These are phyloP conservation scores for Cantharis lateralis DNA, from an alignment of 2,888 invertebrate genomes.

Conservation along the genomic window DNA sequence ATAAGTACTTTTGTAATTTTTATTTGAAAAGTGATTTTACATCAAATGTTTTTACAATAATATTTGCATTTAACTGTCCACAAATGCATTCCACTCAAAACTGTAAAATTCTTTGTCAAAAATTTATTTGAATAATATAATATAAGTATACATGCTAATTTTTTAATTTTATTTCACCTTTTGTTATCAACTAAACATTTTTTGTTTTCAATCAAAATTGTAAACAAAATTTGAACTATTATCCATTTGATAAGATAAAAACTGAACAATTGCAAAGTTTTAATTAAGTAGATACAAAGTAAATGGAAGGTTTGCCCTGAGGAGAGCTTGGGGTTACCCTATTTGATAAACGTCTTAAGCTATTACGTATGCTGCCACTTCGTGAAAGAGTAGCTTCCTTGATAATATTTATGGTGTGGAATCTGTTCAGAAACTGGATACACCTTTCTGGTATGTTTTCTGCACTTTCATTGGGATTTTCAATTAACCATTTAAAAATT, in stretches of 20 bases:
- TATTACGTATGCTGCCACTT: conserved; percentile 42
- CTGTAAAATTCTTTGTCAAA: conserved; percentile 25
- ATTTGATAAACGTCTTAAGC: conserved; percentile 31
- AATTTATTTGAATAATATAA: conserved; percentile 27
- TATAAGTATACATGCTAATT: conserved; percentile 12
- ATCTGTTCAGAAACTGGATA: conserved; percentile 39
- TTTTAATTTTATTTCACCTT: conserved; percentile 1
- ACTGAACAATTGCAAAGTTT: neutral
- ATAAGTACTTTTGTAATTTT: neutral
- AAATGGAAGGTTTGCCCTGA: neutral
- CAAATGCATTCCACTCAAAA: conserved; percentile 23
- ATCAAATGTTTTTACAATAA: neutral
- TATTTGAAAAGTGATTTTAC: neutral
- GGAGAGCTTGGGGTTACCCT: neutral
- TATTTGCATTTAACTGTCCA: conserved; percentile 6
- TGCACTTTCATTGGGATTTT: conserved; percentile 40
- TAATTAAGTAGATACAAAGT: neutral
- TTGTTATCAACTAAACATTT: neutral
- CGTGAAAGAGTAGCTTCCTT: conserved; percentile 38
- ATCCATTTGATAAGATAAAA: neutral
- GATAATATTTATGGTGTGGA: conserved; percentile 38
- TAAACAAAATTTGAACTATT: neutral
- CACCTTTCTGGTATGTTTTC: conserved; percentile 47
- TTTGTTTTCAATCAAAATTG: neutral
- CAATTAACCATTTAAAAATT: conserved; percentile 44